phyloP scores from a whole-genome alignment of 2,888 invertebrate species.

The Steinernema scapterisci region DNA sequence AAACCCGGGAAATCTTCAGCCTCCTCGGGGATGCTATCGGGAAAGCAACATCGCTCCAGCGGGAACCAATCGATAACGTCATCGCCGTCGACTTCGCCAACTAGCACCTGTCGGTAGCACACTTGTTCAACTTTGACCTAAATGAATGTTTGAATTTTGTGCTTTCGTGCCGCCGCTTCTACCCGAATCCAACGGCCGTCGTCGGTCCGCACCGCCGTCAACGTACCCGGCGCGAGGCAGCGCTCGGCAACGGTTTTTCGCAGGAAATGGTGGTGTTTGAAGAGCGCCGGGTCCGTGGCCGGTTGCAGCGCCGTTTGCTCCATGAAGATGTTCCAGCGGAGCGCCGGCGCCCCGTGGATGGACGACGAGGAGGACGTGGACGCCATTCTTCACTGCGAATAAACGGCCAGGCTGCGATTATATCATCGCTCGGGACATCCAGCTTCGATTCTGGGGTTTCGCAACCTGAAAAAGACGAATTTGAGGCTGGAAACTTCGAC shows the following conservation, averaged over 20 bases:
- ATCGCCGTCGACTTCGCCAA: constrained; percentile 8
- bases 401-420: not conserved
- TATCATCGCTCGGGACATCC: not conserved
- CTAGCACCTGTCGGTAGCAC: constrained; percentile 10
- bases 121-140: constrained; percentile 27
- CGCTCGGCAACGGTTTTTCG: constrained; percentile 9
- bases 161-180: not conserved
- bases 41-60: constrained; percentile 17
- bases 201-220: not conserved
- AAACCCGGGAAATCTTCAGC: not conserved
- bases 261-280: not conserved
- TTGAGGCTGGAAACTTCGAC: not conserved
- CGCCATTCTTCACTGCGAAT: not conserved
- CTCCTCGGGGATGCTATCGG: not conserved
- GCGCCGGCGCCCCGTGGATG: not conserved
- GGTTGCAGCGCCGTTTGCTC: constrained; percentile 3
- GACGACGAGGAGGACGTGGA: constrained; percentile 17
- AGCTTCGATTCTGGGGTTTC: not conserved
- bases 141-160: not conserved
- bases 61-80: constrained; percentile 26
- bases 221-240: constrained; percentile 1
- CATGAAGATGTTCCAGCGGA: constrained; percentile 21
- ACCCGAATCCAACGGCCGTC: constrained; percentile 12
- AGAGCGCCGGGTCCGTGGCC: not conserved
- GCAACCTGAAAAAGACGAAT: constrained; percentile 2